Evolutionary conservation across 2,888 invertebrate species (phyloP).

Genomic region (Agrilus cyanescens): DNA sequence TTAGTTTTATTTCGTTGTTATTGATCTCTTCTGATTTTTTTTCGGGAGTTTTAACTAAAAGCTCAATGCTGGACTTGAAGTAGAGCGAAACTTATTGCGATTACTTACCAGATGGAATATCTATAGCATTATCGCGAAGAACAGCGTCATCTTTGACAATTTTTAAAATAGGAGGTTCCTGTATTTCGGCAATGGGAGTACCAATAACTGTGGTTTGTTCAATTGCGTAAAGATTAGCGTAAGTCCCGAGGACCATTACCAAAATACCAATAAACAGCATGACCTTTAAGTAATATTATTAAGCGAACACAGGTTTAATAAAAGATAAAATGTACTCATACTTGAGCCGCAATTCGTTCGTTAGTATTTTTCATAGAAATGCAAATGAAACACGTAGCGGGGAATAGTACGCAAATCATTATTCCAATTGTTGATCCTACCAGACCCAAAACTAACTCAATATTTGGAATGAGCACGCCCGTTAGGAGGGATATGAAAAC

Average conservation of each 20-base stretch:
- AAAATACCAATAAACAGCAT: slow-evolving; percentile 72
- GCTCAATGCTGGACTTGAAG: no score
- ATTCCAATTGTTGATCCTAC: slow-evolving; percentile 94
- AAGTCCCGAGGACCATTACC: slow-evolving; percentile 82
- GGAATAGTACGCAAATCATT: slow-evolving; percentile 84
- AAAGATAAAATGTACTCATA: slow-evolving; percentile 26
- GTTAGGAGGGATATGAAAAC: slow-evolving; percentile 63
- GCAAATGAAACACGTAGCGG: slow-evolving; percentile 78
- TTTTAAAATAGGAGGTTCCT: slow-evolving; percentile 35
- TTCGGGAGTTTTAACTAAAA: neutral
- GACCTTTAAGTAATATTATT: slow-evolving; percentile 40
- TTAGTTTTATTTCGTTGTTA: neutral
- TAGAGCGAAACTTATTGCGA: no score
- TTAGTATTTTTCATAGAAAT: slow-evolving; percentile 75
- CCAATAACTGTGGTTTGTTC: slow-evolving; percentile 38
- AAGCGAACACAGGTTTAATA: slow-evolving; percentile 5
- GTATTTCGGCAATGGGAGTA: slow-evolving; percentile 14
- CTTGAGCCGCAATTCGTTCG: slow-evolving; percentile 73
- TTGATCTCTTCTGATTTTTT: neutral
- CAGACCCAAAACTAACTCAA: slow-evolving; percentile 86
- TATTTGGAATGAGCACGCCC: slow-evolving; percentile 83
- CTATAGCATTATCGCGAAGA: slow-evolving; percentile 1
- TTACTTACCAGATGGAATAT: slow-evolving; percentile 2
- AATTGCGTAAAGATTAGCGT: slow-evolving; percentile 70
- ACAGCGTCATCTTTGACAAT: slow-evolving; percentile 27